These are phyloP conservation scores for Notechis scutatus DNA, from an alignment of 2,113 vertebrate species.

Conservation along the genomic window DNA sequence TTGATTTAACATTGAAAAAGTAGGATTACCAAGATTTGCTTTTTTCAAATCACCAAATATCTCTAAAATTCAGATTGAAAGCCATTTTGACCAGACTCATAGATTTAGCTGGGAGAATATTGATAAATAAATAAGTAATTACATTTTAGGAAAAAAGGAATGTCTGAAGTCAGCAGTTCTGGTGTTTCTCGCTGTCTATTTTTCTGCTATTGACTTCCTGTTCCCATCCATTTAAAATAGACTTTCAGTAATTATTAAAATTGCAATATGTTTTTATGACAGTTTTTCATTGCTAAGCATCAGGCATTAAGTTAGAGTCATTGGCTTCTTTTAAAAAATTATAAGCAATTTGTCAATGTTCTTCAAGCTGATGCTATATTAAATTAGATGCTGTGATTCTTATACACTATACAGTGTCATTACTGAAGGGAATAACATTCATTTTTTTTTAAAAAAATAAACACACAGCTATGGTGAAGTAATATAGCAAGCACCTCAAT, in stretches of 20 bases:
- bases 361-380: conserved; percentile 19
- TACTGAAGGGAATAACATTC: conserved; percentile 14
- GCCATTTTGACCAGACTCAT: background rate
- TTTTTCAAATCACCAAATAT: background rate
- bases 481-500: conserved; percentile 5
- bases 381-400: conserved; percentile 24
- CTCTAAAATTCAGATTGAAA: background rate
- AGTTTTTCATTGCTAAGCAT: conserved; percentile 12
- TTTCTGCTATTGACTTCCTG: conserved; percentile 2
- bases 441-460: background rate
- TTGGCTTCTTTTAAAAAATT: conserved; percentile 9
- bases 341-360: background rate
- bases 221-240: conserved; percentile 7
- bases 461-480: background rate
- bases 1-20: background rate
- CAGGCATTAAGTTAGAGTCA: conserved; percentile 16
- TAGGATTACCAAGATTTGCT: background rate
- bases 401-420: background rate
- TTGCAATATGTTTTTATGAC: conserved; percentile 17
- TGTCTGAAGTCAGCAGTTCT: background rate
- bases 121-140: background rate
- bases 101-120: background rate
- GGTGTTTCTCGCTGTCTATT: background rate
- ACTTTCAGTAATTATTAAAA: conserved; percentile 14
- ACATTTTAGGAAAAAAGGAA: background rate